Evolutionary conservation across 1,140 invertebrate species (phyloP), one percentile per base, ranked within the genome.

Genomic region (Caenorhabditis remanei): DNA sequence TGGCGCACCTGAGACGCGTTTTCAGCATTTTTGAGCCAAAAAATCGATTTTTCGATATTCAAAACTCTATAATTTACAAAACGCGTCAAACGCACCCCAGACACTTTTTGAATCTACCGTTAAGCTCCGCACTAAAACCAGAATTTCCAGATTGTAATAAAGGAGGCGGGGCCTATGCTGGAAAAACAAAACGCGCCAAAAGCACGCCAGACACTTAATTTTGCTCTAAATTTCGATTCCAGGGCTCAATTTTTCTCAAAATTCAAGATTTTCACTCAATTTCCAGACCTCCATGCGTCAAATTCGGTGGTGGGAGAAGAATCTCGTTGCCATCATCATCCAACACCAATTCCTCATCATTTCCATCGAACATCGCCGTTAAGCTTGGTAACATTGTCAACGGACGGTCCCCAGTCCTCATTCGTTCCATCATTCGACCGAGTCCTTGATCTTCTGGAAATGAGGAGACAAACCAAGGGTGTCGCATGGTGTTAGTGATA

Each of bases 381-480:
- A 79, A 24, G 16, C 46, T 50, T 9, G 71, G 46, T 14, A 53
- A 41, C 43, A 79, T 50, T 50, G 71, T 79, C 4, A 79, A 79
- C 11, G 71, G 71, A 24, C 71, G 71, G n/a, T 50, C 40, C 2
- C 71, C 71, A 5, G 71, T 79, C 53, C 71, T 48, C 71, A 79
- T 79, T 50, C 71, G 43, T n/a, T 79, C 71, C 71, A 79, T 79
- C 4, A 53, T 50, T 50, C 71, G 46, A 2, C 71, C 71, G 21
- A 79, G 71, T 7, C 71, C 71, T 79, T 79, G 46, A 14, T 79
- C 71, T 13, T 67, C 50, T 14, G 50, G 40, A 16, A 67, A 67
- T 40, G 11, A 13, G 41, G 50, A 14, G 13, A 14, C 13, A 9
- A 53, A 53, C 50, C 50, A 41, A 0, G 32, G 24, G 40, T 67